Percentiles rank a stretch among this genome's conserved stretches.
These are phyloP conservation scores for Lomographa bimaculata DNA, from an alignment of 2,888 invertebrate genomes.

Conservation along the genomic window DNA sequence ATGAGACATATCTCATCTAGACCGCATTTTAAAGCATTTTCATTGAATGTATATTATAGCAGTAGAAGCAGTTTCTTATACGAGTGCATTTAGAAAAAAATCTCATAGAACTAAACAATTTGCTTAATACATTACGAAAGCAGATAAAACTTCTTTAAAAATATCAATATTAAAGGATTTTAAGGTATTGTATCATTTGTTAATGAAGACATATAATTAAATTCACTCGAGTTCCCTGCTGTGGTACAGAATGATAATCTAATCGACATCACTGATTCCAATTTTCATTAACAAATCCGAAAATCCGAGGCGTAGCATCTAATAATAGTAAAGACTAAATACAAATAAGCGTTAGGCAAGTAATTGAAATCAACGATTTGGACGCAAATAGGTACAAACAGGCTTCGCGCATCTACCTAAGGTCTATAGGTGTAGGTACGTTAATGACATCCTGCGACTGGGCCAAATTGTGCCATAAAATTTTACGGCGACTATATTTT, in stretches of 20 bases:
- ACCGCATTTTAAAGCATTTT: no score
- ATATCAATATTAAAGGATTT: no score
- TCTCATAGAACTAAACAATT: no score
- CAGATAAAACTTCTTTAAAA: no score
- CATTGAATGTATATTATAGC: no score
- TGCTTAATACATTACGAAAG: constrained; percentile 1
- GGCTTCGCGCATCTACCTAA: constrained; percentile 29
- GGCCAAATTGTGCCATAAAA: constrained; percentile 66
- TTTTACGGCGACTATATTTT: constrained; percentile 72
- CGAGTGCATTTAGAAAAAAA: no score
- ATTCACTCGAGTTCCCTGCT: no score
- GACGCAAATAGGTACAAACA: constrained; percentile 38
- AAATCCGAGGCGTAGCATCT: constrained; percentile 43
- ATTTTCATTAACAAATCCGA: constrained; percentile 32
- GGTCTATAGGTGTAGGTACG: constrained; percentile 56
- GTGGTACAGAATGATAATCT: no score
- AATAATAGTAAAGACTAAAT: constrained; percentile 47
- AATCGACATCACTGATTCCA: constrained; percentile 25
- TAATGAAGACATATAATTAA: no score
- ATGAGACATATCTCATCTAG: no score
- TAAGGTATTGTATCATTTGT: no score
- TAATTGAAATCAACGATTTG: constrained; percentile 67
- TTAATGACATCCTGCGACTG: constrained; percentile 57
- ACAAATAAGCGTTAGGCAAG: constrained; percentile 53
- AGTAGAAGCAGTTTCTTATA: no score